phyloP scores from a whole-genome alignment of 2,797 vertebrate species.

The Alfaro cultratus region DNA sequence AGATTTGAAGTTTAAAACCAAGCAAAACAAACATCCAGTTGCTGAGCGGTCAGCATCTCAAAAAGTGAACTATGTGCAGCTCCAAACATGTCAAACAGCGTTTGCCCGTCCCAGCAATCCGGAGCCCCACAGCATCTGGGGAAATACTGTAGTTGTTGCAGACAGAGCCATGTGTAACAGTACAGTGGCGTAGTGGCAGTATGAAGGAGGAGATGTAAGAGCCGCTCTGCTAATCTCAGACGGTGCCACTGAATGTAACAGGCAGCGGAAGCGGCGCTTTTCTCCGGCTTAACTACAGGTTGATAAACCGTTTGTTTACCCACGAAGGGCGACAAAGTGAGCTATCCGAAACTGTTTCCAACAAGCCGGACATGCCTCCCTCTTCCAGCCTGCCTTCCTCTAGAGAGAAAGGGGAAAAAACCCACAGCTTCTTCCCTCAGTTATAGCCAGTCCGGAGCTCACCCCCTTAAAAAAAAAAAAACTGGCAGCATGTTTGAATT shows the following conservation, averaged over 20 bases:
- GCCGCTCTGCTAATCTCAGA: slow-evolving; percentile 42
- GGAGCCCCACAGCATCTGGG: slow-evolving; percentile 1
- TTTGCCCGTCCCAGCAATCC: slow-evolving; percentile 3
- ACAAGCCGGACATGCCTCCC: slow-evolving; percentile 52
- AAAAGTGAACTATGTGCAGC: slow-evolving; percentile 18
- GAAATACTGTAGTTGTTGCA: slow-evolving; percentile 1
- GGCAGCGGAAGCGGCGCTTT: slow-evolving; percentile 44
- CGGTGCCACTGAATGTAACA: slow-evolving; percentile 10
- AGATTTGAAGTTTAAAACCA: background rate
- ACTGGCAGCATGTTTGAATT: slow-evolving; percentile 32
- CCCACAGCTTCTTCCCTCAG: slow-evolving; percentile 27
- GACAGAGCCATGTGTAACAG: slow-evolving; percentile 42
- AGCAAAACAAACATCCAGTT: background rate
- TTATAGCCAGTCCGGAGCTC: slow-evolving; percentile 44
- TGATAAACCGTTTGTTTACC: slow-evolving; percentile 14
- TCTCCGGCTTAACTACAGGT: slow-evolving; percentile 20
- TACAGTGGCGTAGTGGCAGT: slow-evolving; percentile 39
- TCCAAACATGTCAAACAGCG: slow-evolving; percentile 11
- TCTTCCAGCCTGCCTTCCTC: slow-evolving; percentile 38
- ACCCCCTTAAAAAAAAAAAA: slow-evolving; percentile 13
- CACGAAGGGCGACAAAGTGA: slow-evolving; percentile 43
- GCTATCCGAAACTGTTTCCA: slow-evolving; percentile 49
- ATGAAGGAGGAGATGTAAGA: slow-evolving; percentile 64
- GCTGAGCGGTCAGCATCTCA: background rate
- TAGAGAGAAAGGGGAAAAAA: background rate